phyloP scores from a whole-genome alignment of 2,113 vertebrate species.

The Motacilla tschutschensis region DNA sequence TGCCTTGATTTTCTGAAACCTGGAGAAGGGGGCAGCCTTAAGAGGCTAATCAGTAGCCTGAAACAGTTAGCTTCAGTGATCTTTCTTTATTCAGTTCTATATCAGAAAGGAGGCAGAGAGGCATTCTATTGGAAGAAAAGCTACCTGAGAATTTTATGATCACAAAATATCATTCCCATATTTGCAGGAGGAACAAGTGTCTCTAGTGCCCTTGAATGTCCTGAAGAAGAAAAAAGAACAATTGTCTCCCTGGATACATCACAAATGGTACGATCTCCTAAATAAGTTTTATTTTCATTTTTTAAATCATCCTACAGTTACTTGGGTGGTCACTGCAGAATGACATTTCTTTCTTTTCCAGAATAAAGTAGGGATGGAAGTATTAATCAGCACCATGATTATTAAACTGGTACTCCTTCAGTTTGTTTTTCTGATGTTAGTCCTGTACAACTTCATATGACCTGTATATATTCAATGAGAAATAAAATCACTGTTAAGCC shows the following conservation, averaged over 20 bases:
- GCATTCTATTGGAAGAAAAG: background rate
- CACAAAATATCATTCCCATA: background rate
- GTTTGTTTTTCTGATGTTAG: background rate
- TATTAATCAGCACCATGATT: background rate
- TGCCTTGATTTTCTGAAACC: background rate
- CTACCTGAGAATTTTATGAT: background rate
- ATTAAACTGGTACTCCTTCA: background rate
- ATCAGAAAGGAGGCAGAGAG: background rate
- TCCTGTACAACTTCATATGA: background rate
- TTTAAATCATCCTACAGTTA: background rate
- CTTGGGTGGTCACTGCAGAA: background rate
- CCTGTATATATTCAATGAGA: background rate
- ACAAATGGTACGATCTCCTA: constrained; percentile 85
- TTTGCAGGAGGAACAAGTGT: constrained; percentile 93
- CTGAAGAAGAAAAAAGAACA: constrained; percentile 89
- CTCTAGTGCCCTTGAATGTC: constrained; percentile 92
- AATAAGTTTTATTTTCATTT: background rate
- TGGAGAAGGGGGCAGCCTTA: background rate
- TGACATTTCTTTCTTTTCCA: background rate
- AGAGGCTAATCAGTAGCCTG: background rate
- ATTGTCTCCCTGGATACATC: constrained; percentile 96
- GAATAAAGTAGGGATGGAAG: background rate
- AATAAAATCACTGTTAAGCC: background rate
- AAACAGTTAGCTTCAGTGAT: background rate
- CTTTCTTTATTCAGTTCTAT: background rate